Percentiles rank a stretch among this genome's conserved stretches.
These are phyloP conservation scores for Spheniscus humboldti DNA, from an alignment of 2,797 vertebrate genomes.

Conservation along the genomic window DNA sequence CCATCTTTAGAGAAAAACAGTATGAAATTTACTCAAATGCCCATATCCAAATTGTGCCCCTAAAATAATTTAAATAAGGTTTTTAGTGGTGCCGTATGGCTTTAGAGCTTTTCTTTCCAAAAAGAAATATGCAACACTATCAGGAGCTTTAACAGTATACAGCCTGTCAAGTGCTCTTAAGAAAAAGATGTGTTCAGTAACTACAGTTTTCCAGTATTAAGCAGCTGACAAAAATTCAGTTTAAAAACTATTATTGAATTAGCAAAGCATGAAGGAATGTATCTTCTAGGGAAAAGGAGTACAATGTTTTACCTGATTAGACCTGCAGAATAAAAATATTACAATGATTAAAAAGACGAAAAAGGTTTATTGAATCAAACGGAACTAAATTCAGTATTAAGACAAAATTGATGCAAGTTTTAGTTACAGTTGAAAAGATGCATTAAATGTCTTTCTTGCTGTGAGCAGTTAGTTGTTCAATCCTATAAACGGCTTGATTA, in stretches of 20 bases:
- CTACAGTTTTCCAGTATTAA: not conserved
- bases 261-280: slow-evolving; percentile 18
- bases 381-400: not conserved
- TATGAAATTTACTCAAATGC: not conserved
- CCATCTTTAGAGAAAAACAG: not conserved
- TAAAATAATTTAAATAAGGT: not conserved
- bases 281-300: not conserved
- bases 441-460: not conserved
- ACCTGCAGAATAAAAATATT: not conserved
- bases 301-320: not conserved
- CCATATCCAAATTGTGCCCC: not conserved
- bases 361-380: not conserved
- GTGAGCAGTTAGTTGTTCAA: not conserved
- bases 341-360: not conserved
- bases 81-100: not conserved
- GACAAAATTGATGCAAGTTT: not conserved
- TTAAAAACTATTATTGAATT: slow-evolving; percentile 43
- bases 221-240: slow-evolving; percentile 24
- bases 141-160: not conserved
- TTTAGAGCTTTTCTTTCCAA: not conserved
- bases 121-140: not conserved
- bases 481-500: not conserved
- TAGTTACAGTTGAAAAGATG: slow-evolving; percentile 15
- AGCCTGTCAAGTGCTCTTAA: not conserved
- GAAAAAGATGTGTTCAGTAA: not conserved